Conservation (phyloP, 1,140 invertebrate species). For the Drosophila azteca region DNA sequence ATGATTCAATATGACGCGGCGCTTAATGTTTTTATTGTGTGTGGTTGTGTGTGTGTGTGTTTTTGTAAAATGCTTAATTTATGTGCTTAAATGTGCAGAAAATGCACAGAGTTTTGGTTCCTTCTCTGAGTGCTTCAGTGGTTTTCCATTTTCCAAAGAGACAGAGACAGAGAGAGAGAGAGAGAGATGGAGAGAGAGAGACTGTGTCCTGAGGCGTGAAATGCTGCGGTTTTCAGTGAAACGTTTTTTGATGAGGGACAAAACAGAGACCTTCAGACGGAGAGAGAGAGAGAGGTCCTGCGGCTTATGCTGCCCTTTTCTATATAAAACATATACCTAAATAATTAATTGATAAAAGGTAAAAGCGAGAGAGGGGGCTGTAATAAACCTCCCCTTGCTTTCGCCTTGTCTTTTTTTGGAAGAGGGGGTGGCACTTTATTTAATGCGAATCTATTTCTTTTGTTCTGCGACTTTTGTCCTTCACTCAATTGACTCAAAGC, state of each 20-base stretch:
- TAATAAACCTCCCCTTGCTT: constrained; percentile 11
- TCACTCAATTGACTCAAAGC: constrained; percentile 37
- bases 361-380: constrained; percentile 2
- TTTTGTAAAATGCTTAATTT: constrained; percentile 63
- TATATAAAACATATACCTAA: constrained; percentile 28
- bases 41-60: constrained; percentile 66
- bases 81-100: constrained; percentile 79
- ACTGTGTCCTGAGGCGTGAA: constrained; percentile 46
- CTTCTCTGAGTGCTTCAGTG: too few species aligned
- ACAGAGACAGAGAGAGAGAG: not conserved
- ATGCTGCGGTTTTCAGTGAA: constrained; percentile 46
- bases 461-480: constrained; percentile 43
- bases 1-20: constrained; percentile 62
- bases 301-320: constrained; percentile 5
- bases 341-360: constrained; percentile 51
- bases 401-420: constrained; percentile 25
- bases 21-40: constrained; percentile 73
- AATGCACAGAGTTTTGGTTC: constrained; percentile 29
- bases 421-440: constrained; percentile 23
- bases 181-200: not conserved
- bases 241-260: constrained; percentile 40
- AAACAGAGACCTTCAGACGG: constrained; percentile 13
- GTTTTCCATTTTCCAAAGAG: too few species aligned
- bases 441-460: constrained; percentile 51
- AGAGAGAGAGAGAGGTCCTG: not conserved